Conservation (phyloP, 2,113 vertebrate species). For the Mola mola region DNA sequence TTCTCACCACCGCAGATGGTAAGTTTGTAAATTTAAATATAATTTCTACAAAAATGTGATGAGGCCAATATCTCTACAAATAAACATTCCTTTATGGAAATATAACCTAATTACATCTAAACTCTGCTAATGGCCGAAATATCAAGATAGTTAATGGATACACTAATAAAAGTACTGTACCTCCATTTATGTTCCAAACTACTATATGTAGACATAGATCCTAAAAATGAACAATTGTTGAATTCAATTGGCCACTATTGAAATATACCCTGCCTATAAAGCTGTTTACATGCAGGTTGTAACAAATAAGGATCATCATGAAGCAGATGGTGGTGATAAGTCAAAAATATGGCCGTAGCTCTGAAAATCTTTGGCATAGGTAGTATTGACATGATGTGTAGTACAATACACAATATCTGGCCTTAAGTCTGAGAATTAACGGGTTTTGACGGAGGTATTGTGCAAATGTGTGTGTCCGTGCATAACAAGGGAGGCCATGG, state of each 20-base stretch:
- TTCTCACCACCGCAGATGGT: constrained; percentile 54
- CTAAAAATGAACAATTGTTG: background rate
- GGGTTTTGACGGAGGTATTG: constrained; percentile 4
- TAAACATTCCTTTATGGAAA: constrained; percentile 54
- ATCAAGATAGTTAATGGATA: constrained; percentile 10
- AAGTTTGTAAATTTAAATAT: constrained; percentile 60
- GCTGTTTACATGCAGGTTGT: constrained; percentile 36
- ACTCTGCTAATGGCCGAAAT: constrained; percentile 28
- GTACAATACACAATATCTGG: constrained; percentile 56
- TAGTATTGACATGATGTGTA: constrained; percentile 7
- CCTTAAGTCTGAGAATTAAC: constrained; percentile 21
- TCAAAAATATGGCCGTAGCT: background rate
- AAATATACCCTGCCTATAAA: constrained; percentile 24
- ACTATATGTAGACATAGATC: constrained; percentile 2
- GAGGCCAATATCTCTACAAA: constrained; percentile 51
- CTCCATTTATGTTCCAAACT: constrained; percentile 6
- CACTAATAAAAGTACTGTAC: constrained; percentile 23
- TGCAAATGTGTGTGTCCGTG: background rate
- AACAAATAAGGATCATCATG: constrained; percentile 32
- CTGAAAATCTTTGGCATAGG: constrained; percentile 13
- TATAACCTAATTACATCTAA: constrained; percentile 30
- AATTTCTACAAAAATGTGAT: constrained; percentile 48
- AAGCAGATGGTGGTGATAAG: constrained; percentile 32
- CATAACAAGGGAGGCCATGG: constrained; percentile 37
- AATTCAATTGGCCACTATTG: constrained; percentile 34